Evolutionary conservation across 2,888 invertebrate genomes (phyloP).

Genomic region (Ceraclea dissimilis): DNA sequence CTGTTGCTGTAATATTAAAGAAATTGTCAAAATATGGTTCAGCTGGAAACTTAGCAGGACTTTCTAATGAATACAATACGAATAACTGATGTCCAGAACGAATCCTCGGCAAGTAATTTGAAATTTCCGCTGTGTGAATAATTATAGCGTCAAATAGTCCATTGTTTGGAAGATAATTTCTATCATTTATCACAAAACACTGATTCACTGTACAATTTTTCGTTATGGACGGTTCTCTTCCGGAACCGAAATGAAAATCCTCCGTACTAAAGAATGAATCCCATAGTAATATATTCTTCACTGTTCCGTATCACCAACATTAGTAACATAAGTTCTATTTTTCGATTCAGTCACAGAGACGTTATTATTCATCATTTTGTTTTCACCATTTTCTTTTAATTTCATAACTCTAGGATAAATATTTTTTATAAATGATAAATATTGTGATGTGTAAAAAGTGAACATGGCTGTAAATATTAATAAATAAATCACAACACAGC

Average conservation of each 20-base stretch:
- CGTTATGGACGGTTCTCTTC: conserved; percentile 34
- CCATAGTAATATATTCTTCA: conserved; percentile 28
- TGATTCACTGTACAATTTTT: conserved; percentile 35
- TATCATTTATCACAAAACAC: conserved; percentile 40
- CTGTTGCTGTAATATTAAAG: conserved; percentile 52
- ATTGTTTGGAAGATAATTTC: conserved; percentile 31
- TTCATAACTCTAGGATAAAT: no score
- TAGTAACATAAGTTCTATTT: neutral
- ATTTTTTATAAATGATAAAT: no score
- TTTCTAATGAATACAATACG: conserved; percentile 43
- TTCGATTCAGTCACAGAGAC: neutral
- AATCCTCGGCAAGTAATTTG: conserved; percentile 31
- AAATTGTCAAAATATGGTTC: conserved; percentile 33
- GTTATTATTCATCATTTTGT: no score
- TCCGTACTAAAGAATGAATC: conserved; percentile 33
- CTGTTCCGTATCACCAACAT: no score
- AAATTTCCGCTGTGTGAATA: conserved; percentile 40
- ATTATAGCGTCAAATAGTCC: conserved; percentile 45
- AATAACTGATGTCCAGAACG: conserved; percentile 41
- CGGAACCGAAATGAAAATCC: conserved; percentile 34
- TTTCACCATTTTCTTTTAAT: no score
- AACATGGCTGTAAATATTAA: no score
- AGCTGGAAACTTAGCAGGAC: conserved; percentile 30
- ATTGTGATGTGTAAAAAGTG: no score
- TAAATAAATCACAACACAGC: no score